These are phyloP conservation scores for Cirrhinus molitorella DNA, from an alignment of 2,797 vertebrate species.

Conservation along the genomic window DNA sequence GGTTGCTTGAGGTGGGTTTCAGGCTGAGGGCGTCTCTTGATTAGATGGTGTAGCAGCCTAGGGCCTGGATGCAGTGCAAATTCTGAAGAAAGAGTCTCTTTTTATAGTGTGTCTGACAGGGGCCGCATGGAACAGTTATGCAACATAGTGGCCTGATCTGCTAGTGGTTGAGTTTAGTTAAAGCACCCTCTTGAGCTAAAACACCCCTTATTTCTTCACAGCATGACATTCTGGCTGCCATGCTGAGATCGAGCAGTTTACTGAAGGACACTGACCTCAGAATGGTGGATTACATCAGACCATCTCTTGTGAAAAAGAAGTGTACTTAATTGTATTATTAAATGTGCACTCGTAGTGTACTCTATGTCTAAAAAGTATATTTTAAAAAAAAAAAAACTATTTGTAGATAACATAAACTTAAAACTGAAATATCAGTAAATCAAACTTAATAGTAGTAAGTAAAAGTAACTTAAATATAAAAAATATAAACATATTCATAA, in stretches of 20 bases:
- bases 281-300: slow-evolving; percentile 45
- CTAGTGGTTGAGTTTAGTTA: slow-evolving; percentile 55
- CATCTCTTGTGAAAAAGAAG: slow-evolving; percentile 13
- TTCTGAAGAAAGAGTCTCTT: not conserved
- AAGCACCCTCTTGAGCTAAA: slow-evolving; percentile 62
- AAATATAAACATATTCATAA: not conserved
- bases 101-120: slow-evolving; percentile 66
- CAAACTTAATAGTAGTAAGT: too few species aligned
- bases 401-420: not conserved
- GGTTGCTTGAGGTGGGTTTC: slow-evolving; percentile 55
- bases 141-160: slow-evolving; percentile 65
- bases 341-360: not conserved
- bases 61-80: slow-evolving; percentile 67
- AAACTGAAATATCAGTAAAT: not conserved
- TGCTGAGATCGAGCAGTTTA: not conserved
- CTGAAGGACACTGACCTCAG: slow-evolving; percentile 53
- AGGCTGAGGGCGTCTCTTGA: slow-evolving; percentile 45
- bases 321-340: not conserved
- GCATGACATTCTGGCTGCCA: slow-evolving; percentile 50
- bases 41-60: slow-evolving; percentile 57
- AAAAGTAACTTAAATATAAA: too few species aligned
- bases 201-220: slow-evolving; percentile 68
- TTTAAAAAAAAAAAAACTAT: not conserved
- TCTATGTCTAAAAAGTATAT: not conserved
- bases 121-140: slow-evolving; percentile 57